Conservation (phyloP, 2,797 vertebrate genomes). For the Thunnus albacares region DNA sequence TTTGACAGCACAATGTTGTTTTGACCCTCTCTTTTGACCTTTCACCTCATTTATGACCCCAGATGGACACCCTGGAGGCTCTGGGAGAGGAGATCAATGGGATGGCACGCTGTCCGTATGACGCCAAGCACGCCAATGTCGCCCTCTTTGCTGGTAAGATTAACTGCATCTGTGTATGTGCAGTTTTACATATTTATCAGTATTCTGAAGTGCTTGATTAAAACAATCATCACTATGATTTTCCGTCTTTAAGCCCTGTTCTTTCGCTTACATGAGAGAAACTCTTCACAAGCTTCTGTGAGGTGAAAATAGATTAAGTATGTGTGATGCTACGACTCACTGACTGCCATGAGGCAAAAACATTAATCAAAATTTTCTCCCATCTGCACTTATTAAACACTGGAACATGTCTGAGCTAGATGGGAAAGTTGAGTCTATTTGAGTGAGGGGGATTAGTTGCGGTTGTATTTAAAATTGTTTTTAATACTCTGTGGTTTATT, state of each 20-base stretch:
- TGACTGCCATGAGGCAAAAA: constrained; percentile 53
- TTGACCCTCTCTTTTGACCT: constrained; percentile 58
- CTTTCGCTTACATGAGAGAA: constrained; percentile 3
- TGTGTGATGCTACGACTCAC: constrained; percentile 33
- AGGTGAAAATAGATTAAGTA: constrained; percentile 35
- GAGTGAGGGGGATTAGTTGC: constrained; percentile 65
- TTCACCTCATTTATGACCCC: constrained; percentile 62
- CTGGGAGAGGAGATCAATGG: constrained; percentile 97
- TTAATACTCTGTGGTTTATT: constrained; percentile 69
- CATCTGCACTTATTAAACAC: constrained; percentile 54
- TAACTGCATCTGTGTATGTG: neutral
- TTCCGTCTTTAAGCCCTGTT: neutral
- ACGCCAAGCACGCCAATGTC: constrained; percentile 97
- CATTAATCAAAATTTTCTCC: constrained; percentile 61
- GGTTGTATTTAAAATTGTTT: constrained; percentile 73
- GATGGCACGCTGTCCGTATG: constrained; percentile 98
- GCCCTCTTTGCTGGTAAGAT: constrained; percentile 96
- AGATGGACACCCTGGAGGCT: constrained; percentile 95
- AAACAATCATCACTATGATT: neutral
- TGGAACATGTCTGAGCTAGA: constrained; percentile 52
- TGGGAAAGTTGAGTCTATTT: constrained; percentile 66
- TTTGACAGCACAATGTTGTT: constrained; percentile 49
- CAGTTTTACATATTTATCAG: neutral
- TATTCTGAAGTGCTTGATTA: neutral
- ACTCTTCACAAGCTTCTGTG: constrained; percentile 6